Conservation (phyloP, 2,797 vertebrate species). For the Microctenopoma lineatum region DNA sequence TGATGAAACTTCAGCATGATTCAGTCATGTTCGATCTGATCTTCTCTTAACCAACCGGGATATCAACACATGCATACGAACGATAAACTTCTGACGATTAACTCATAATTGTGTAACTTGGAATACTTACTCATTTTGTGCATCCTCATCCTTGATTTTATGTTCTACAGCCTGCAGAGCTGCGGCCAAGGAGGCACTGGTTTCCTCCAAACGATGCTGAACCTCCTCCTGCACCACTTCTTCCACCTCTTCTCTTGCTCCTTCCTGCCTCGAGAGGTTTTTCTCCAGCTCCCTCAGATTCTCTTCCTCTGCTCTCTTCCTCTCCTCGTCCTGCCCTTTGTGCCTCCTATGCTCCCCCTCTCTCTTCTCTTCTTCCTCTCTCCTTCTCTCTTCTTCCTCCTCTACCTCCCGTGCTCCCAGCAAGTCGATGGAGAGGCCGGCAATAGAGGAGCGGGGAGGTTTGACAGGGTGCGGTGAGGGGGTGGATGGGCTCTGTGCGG, state of each 20-base stretch:
- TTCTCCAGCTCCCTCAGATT: conserved; percentile 32
- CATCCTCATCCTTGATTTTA: conserved; percentile 90
- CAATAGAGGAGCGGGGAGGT: conserved; percentile 92
- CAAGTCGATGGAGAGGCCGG: conserved; percentile 81
- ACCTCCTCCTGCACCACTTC: conserved; percentile 53
- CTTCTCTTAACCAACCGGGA: not conserved
- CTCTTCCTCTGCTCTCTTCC: conserved; percentile 51
- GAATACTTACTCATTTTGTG: conserved; percentile 87
- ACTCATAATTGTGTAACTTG: not conserved
- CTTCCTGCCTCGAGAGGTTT: conserved; percentile 17
- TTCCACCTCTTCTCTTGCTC: conserved; percentile 22
- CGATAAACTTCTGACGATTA: not conserved
- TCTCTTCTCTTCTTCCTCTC: conserved; percentile 60
- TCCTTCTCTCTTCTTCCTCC: conserved; percentile 69
- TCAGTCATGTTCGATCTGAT: not conserved
- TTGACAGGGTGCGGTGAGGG: conserved; percentile 90
- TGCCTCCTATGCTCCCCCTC: conserved; percentile 56
- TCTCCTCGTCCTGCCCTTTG: conserved; percentile 45
- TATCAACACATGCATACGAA: not conserved
- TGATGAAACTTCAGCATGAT: too few relatives aligned
- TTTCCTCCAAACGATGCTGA: conserved; percentile 86
- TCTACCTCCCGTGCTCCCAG: conserved; percentile 77
- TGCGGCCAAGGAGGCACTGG: conserved; percentile 91
- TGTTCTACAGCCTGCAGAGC: conserved; percentile 93
- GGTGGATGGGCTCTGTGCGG: conserved; percentile 83